phyloP scores from a whole-genome alignment of 2,888 invertebrate genomes.

The Chrysotoxum bicinctum region DNA sequence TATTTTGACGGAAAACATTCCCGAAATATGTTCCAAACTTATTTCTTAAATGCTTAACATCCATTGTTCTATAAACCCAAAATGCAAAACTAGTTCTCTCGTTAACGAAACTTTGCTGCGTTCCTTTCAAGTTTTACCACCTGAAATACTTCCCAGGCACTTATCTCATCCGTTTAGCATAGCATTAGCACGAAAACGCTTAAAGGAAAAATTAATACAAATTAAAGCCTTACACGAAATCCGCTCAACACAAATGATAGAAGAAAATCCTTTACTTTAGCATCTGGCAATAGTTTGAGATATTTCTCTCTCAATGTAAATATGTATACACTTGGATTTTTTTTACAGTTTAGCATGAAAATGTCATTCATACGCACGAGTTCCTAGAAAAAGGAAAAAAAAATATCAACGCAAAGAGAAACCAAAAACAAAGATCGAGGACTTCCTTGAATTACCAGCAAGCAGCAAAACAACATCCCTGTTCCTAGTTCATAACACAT shows the following conservation, averaged over 20 bases:
- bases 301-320: background rate
- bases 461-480: background rate
- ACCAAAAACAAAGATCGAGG: background rate
- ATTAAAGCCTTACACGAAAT: slow-evolving; percentile 48
- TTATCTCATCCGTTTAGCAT: slow-evolving; percentile 25
- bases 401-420: background rate
- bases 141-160: slow-evolving; percentile 18
- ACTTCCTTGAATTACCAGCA: background rate
- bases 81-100: background rate
- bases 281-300: slow-evolving; percentile 39
- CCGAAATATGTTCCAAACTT: too few species aligned
- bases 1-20: too few species aligned
- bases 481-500: background rate
- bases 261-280: slow-evolving; percentile 10
- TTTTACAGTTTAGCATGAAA: background rate
- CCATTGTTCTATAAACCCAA: background rate
- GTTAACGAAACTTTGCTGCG: background rate
- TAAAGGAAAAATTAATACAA: slow-evolving; percentile 33
- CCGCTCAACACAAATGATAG: slow-evolving; percentile 8
- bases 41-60: too few species aligned
- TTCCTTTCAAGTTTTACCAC: too few species aligned
- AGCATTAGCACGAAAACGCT: slow-evolving; percentile 31
- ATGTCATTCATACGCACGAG: slow-evolving; percentile 39
- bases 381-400: background rate
- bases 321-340: background rate